Base-by-base conservation (phyloP, 2,888 invertebrate genomes). In the Tinea semifulvella region DNA sequence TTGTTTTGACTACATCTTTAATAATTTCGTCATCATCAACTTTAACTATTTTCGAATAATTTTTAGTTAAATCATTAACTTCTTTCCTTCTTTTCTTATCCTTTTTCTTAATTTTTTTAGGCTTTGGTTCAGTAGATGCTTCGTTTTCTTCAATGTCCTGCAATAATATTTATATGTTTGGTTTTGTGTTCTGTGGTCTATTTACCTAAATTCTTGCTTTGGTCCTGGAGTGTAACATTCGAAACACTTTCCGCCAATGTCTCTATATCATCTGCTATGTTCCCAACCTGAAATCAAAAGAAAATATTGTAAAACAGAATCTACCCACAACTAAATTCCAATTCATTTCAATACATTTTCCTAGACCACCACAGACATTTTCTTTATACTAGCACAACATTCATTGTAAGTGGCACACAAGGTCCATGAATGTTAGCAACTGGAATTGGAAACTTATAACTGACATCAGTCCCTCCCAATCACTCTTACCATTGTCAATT, bases 151-250 rank as follows among this genome's bases (percentile, higher is more conserved):
- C 65, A 47, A 61, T 65, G 31, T 59, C 80, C 80, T 80, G 80
- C 70, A 79, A 80, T 65, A 61, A 72, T 58, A 77, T 65, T 67
- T 57, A 52, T 56, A 60, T 65, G 52, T 60, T 80, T 76, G 75
- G 73, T 77, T 75, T 66, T 60, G 55, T 52, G 65, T 52, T 69
- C 68, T 60, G 46, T 55, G 52, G 64, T 55, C 61, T 65, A 77
- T 70, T 80, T 82, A 82, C 82, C 82, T 80, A 82, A 74, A 68
- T 74, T 77, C 39, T 47, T 45, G 48, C 53, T 57, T 65, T 60
- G 57, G 70, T 72, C 69, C 68, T 65, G 65, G 53, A 82, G 68
- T 65, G 79, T 77, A 71, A 82, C 76, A 71, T 74, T 71, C 62
- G 79, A 74, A 60, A 82, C 64, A 57, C 64, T 70, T 68, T 74